Conservation (phyloP, 35 echinoderm and acorn worm species). For the Hemicentrotus pulcherrimus region DNA sequence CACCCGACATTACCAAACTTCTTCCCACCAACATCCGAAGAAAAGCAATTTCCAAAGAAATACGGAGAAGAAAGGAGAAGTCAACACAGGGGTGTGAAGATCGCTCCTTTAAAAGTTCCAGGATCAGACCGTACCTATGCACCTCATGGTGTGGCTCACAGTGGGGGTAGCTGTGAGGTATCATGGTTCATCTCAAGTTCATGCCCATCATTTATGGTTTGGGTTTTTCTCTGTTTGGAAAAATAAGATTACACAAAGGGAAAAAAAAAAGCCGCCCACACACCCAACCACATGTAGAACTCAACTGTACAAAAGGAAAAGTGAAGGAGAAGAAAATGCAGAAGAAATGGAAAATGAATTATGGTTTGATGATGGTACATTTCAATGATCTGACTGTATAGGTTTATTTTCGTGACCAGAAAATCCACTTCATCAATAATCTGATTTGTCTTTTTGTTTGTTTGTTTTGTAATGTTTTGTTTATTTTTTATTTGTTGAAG, state of each 20-base stretch:
- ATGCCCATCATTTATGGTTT: slow-evolving; percentile 3
- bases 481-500: no score
- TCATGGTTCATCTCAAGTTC: background rate
- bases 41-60: background rate
- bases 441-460: no score
- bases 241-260: slow-evolving; percentile 4
- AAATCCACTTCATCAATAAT: no score
- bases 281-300: background rate
- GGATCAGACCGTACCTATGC: background rate
- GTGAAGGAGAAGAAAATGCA: background rate
- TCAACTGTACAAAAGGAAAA: background rate
- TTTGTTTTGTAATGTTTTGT: no score
- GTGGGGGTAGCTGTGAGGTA: background rate
- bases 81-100: background rate
- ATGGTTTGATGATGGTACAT: no score
- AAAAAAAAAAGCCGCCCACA: background rate
- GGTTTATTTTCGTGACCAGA: no score
- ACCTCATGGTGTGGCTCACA: background rate
- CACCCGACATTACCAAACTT: background rate
- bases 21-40: background rate
- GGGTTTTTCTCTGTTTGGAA: slow-evolving; percentile 3
- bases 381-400: no score
- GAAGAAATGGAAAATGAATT: background rate
- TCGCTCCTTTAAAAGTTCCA: background rate
- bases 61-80: background rate